Base-by-base conservation (phyloP, 2,888 invertebrate genomes). In the Ochlodes sylvanus region DNA sequence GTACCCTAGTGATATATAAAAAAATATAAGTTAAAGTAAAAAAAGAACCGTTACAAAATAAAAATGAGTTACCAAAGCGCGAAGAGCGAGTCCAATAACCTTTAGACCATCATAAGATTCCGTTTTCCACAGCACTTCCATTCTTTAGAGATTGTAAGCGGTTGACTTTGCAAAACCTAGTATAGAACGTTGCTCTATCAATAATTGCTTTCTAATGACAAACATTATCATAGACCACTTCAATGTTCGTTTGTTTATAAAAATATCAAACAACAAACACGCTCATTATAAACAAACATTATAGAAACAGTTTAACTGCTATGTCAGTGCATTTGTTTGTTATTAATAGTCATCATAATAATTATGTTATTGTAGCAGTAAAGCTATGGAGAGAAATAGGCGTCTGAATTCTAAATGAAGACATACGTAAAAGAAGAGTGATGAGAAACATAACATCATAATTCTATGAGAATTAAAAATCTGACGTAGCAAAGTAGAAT, bases 61-160 rank as follows among this genome's bases (percentile, higher is more conserved):
- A 63, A 58, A 64, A 52, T 71, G 69, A 69, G 69, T 79, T 78
- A 87, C 85, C 81, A 84, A 70, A 69, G 79, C 75, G 69, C 77
- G 76, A 32, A 86, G 68, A 52, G 78, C 77, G 34, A 81, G 74
- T 77, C 84, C 79, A 68, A 87, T 73, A 73, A 81, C 74, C 72
- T 79, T 82, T 42, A 83, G 69, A 15, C 76, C 74, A 47, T 73
- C 73, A 19, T 42, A 54, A 7, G 75, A 67, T 50, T 81, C 75
- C 12, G 77, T 44, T 64, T 70, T 77, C 41, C 74, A 66, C 32
- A 75, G 65, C 14, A 73, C 72, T 67, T 79, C 80, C 81, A 81
- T 81, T 63, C 17, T 57, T 10, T 27, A 54, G 10, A n/a, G 38
- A 17, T 15, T 38, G 17, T 57, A 38, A 41, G 38, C 17, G 14